A percentile compares a stretch with the other conserved stretches of the same genome.
Evolutionary conservation across 2,888 invertebrate genomes (phyloP).

Genomic region (Apamea epomidion): DNA sequence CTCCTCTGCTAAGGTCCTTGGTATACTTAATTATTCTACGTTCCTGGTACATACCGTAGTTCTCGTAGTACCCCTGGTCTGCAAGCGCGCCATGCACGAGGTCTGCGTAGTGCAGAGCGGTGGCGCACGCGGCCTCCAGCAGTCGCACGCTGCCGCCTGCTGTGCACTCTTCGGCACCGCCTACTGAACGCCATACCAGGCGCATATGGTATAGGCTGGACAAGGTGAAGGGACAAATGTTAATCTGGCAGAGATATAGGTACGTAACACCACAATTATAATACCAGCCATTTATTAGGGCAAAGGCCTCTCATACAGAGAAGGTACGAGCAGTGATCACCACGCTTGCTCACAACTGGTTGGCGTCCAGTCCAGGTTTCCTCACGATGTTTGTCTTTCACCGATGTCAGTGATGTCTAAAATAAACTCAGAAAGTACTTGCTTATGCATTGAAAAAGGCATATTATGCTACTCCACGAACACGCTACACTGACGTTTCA

Average conservation of each 20-base stretch:
- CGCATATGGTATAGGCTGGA: constrained; percentile 92
- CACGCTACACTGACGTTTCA: not conserved
- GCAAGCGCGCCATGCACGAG: constrained; percentile 95
- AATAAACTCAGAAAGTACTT: not conserved
- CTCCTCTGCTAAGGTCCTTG: not conserved
- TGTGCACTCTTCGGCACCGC: constrained; percentile 97
- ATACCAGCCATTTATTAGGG: not conserved
- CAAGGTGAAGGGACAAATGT: not conserved
- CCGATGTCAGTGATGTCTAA: not conserved
- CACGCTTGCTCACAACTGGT: not conserved
- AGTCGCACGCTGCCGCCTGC: constrained; percentile 92
- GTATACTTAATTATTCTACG: not conserved
- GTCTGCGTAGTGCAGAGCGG: constrained; percentile 96
- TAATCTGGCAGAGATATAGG: not conserved
- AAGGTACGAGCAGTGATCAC: not conserved
- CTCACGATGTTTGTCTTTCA: not conserved
- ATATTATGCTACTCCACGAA: not conserved
- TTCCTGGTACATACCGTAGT: constrained; percentile 82
- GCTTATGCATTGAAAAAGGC: no score
- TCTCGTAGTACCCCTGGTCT: constrained; percentile 95
- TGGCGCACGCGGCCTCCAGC: constrained; percentile 95
- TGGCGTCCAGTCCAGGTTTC: not conserved
- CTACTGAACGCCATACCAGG: constrained; percentile 97
- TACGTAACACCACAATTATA: not conserved
- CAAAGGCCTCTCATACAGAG: not conserved